phyloP scores from a whole-genome alignment of 2,888 invertebrate species.

The Eurytoma californica region DNA sequence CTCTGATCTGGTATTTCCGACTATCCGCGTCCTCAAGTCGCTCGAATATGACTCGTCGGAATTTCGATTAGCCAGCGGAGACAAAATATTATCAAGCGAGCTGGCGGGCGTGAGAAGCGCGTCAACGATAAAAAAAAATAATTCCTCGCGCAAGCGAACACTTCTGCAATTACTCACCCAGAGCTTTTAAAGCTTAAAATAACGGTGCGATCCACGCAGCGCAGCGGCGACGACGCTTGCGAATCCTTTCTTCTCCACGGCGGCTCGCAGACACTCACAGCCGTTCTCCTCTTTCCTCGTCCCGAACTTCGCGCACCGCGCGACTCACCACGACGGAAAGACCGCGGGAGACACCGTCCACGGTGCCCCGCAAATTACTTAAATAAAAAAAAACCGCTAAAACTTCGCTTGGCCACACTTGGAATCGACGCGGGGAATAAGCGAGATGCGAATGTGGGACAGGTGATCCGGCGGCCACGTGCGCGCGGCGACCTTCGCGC shows the following conservation, averaged over 20 bases:
- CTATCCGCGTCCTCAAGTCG: neutral
- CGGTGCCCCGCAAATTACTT: too few relatives aligned
- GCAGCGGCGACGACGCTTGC: neutral
- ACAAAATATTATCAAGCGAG: constrained; percentile 56
- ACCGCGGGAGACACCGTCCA: too few relatives aligned
- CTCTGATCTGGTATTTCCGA: too few relatives aligned
- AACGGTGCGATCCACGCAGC: constrained; percentile 26
- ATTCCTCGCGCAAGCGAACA: neutral
- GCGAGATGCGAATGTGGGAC: too few relatives aligned
- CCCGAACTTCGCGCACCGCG: neutral
- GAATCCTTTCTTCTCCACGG: constrained; percentile 45
- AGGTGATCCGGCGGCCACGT: neutral
- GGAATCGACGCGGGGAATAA: too few relatives aligned
- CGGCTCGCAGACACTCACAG: neutral
- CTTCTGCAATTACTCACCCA: constrained; percentile 53
- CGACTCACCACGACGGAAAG: neutral
- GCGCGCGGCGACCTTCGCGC: neutral
- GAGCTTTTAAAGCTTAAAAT: constrained; percentile 57
- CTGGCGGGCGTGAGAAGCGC: constrained; percentile 9
- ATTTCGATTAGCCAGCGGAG: constrained; percentile 57
- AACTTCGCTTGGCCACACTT: too few relatives aligned
- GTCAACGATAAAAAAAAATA: constrained; percentile 14
- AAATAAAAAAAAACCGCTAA: too few relatives aligned
- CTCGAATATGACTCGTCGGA: constrained; percentile 7
- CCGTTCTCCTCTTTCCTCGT: neutral